Conservation (phyloP, 2,797 vertebrate genomes). For the Melanotaenia parkinsoni region DNA sequence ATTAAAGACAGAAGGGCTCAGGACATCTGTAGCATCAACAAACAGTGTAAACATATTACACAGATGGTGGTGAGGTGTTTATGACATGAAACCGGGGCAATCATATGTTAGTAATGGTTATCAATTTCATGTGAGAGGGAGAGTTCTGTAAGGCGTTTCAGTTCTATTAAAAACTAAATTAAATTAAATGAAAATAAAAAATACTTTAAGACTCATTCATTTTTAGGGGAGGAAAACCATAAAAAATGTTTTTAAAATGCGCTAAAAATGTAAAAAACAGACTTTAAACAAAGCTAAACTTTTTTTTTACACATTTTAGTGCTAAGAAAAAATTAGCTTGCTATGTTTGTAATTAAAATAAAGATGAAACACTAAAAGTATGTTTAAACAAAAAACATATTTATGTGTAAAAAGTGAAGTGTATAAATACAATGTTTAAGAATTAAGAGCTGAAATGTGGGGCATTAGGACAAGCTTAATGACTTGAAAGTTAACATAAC, state of each 20-base stretch:
- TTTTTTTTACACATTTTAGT: neutral
- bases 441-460: neutral
- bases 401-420: neutral
- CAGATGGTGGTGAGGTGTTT: neutral
- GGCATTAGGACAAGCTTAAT: neutral
- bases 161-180: neutral
- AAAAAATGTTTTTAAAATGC: neutral
- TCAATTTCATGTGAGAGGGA: neutral
- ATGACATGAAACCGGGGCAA: neutral
- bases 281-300: too few species aligned
- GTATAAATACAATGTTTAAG: neutral
- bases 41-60: neutral
- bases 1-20: slow-evolving; percentile 12
- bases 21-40: slow-evolving; percentile 7
- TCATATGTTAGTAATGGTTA: neutral
- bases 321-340: neutral
- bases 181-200: neutral
- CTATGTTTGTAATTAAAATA: neutral
- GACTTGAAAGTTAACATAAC: neutral
- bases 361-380: neutral
- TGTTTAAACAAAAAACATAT: neutral
- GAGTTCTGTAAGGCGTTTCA: neutral
- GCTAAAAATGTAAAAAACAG: neutral
- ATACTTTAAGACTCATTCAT: neutral
- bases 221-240: neutral